Percentiles rank a stretch among this genome's conserved stretches.
Conservation (phyloP, 2,797 vertebrate species). For the Euphonia xanthogaster region DNA sequence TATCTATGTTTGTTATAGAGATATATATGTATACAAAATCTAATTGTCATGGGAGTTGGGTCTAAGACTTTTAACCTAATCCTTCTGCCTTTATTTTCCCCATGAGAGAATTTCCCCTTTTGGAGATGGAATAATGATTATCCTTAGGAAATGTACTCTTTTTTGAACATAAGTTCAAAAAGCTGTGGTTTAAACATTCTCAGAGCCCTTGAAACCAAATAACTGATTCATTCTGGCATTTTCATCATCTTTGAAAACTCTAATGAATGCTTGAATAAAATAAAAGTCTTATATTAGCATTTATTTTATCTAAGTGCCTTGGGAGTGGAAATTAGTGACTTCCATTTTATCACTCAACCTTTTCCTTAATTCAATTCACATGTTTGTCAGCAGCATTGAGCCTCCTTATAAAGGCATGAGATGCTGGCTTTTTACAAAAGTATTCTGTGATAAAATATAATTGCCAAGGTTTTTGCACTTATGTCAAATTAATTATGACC, state of each 20-base stretch:
- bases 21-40: background rate
- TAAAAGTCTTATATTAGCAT: background rate
- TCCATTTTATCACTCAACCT: background rate
- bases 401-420: background rate
- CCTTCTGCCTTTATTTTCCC: background rate
- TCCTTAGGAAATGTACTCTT: background rate
- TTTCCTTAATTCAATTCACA: background rate
- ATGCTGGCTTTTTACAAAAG: background rate
- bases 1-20: background rate
- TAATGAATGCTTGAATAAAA: conserved; percentile 17
- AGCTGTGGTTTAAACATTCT: background rate
- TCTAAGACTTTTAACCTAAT: background rate
- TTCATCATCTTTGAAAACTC: background rate
- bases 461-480: background rate
- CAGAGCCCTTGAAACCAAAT: background rate
- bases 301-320: background rate
- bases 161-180: background rate
- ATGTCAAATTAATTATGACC: background rate
- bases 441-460: background rate
- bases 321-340: background rate
- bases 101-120: background rate
- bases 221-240: background rate
- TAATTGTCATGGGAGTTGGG: background rate
- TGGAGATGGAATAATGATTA: background rate
- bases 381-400: background rate